phyloP scores from a whole-genome alignment of 2,113 vertebrate species.

The Alexandromys fortis region DNA sequence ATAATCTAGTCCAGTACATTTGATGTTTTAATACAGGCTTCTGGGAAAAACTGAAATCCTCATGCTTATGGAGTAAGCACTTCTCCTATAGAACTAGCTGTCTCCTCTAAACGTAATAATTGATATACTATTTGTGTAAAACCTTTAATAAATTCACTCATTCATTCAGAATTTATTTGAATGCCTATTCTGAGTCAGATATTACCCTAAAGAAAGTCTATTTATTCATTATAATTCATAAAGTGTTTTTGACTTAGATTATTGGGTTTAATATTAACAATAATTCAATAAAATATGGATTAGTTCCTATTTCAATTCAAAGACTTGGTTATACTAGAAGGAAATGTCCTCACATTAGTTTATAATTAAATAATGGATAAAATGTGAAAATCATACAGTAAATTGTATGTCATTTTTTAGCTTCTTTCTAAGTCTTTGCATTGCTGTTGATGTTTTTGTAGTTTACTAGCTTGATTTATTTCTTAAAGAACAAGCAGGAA shows the following conservation, averaged over 20 bases:
- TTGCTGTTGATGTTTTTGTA: neutral
- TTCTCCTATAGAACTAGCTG: neutral
- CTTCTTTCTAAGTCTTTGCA: neutral
- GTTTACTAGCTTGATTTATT: neutral
- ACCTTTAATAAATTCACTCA: neutral
- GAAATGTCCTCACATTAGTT: neutral
- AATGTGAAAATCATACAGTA: neutral
- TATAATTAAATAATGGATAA: neutral
- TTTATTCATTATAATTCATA: neutral
- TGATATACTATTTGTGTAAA: neutral
- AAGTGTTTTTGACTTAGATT: constrained; percentile 13
- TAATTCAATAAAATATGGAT: neutral
- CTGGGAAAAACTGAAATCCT: neutral
- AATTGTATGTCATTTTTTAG: neutral
- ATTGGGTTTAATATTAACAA: neutral
- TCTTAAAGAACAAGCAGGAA: neutral
- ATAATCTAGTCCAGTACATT: neutral
- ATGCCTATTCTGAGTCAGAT: neutral
- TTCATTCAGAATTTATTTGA: constrained; percentile 11
- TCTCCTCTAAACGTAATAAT: neutral
- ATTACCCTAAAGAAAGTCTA: neutral
- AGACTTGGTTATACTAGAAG: neutral
- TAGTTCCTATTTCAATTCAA: constrained; percentile 6
- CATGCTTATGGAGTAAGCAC: neutral
- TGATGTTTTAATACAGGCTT: neutral